phyloP scores from a whole-genome alignment of 2,888 invertebrate genomes.

The Minunthozetes semirufus region DNA sequence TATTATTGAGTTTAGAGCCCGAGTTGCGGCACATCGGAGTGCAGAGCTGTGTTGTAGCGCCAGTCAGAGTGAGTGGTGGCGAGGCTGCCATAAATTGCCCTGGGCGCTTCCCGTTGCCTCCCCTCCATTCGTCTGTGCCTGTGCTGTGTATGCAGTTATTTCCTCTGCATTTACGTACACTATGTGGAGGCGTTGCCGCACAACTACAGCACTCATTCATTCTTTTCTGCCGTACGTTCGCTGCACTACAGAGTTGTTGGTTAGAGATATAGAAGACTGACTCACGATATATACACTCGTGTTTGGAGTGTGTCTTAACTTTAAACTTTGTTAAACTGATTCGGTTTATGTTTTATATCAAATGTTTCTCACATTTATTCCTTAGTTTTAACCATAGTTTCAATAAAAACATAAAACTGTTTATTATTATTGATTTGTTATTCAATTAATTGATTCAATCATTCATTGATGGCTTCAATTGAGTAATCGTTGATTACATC shows the following conservation, averaged over 20 bases:
- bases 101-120: conserved; percentile 28
- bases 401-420: background rate
- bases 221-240: conserved; percentile 23
- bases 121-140: conserved; percentile 20
- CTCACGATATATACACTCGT: conserved; percentile 28
- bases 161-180: conserved; percentile 33
- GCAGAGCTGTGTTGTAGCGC: background rate
- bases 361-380: background rate
- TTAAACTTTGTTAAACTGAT: background rate
- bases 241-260: conserved; percentile 13
- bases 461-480: conserved; percentile 11
- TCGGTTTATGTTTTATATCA: background rate
- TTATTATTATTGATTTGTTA: background rate
- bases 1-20: background rate
- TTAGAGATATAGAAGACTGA: conserved; percentile 19
- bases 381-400: too few species aligned
- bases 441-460: background rate
- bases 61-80: background rate
- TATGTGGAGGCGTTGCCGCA: conserved; percentile 29
- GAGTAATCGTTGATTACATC: conserved; percentile 16
- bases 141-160: conserved; percentile 3
- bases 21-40: background rate
- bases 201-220: conserved; percentile 31
- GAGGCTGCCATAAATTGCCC: conserved; percentile 26
- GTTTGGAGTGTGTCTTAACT: conserved; percentile 25